A percentile compares a stretch with the other conserved stretches of the same genome.
Conservation (phyloP, 30 jellyfish, hydroid and myxozoan species). For the Rhopilema esculentum region DNA sequence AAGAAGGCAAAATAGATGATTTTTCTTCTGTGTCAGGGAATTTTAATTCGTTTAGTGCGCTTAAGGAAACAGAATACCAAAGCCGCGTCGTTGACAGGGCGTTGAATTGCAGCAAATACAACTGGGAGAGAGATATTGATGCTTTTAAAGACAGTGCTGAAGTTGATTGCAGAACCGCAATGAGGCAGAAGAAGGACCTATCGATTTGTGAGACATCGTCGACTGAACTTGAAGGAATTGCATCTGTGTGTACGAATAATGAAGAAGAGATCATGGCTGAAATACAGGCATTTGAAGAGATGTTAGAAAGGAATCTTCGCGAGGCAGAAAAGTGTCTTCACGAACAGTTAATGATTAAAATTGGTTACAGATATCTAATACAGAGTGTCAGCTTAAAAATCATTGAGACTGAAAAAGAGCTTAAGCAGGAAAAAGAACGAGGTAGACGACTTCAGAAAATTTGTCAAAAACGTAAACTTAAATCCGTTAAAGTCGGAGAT, state of each 20-base stretch:
- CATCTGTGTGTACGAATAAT: neutral
- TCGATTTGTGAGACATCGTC: slow-evolving; percentile 1
- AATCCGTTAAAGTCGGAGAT: neutral
- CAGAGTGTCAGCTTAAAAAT: slow-evolving; percentile 20
- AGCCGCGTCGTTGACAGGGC: too few species aligned
- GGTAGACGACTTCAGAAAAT: neutral
- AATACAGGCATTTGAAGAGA: neutral
- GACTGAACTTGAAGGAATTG: slow-evolving; percentile 11
- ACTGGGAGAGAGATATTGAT: neutral
- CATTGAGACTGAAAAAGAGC: neutral
- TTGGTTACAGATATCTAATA: slow-evolving; percentile 38
- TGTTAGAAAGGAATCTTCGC: neutral
- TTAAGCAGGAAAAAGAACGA: neutral
- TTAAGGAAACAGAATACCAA: too few species aligned
- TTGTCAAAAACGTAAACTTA: neutral
- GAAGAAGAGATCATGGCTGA: slow-evolving; percentile 1
- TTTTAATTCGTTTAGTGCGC: too few species aligned
- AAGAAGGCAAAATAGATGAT: neutral
- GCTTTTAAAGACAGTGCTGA: neutral
- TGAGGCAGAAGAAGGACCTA: neutral
- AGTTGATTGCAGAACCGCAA: too few species aligned
- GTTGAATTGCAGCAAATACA: too few species aligned
- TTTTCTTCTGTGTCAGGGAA: neutral
- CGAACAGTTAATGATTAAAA: slow-evolving; percentile 15
- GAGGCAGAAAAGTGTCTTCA: neutral